Percentiles rank a stretch among this genome's conserved stretches.
Conservation (phyloP, 2,888 invertebrate genomes). For the Amphipyra tragopoginis region DNA sequence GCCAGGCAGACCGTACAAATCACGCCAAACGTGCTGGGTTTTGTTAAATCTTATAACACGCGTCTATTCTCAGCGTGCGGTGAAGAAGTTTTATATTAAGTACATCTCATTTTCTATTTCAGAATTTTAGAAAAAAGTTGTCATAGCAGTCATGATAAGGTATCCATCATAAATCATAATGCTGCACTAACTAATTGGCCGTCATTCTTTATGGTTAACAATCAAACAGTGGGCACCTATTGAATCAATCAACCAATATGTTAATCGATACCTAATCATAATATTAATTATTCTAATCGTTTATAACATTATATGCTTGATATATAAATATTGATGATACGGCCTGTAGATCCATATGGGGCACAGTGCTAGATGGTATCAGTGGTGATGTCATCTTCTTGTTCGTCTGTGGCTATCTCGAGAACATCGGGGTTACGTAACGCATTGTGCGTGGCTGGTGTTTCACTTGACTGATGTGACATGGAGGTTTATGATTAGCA, state of each 20-base stretch:
- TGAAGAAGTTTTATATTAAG: no score
- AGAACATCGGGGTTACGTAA: slow-evolving; percentile 36
- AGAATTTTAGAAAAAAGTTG: no score
- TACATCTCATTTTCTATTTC: no score
- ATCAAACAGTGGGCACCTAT: slow-evolving; percentile 20
- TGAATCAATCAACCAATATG: slow-evolving; percentile 20
- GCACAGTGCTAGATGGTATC: slow-evolving; percentile 17
- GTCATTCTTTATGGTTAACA: slow-evolving; percentile 16
- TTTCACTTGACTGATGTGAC: neutral
- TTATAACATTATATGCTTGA: slow-evolving; percentile 19
- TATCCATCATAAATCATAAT: slow-evolving; percentile 25
- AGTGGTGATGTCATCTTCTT: slow-evolving; percentile 42
- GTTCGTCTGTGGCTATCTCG: slow-evolving; percentile 37
- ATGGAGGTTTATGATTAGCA: neutral
- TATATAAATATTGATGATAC: slow-evolving; percentile 33
- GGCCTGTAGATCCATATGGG: slow-evolving; percentile 18
- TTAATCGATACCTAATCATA: slow-evolving; percentile 29
- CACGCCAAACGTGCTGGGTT: no score
- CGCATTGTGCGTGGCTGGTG: slow-evolving; percentile 8
- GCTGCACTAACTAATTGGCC: slow-evolving; percentile 17
- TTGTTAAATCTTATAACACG: no score
- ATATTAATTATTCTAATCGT: slow-evolving; percentile 38
- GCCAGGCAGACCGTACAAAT: no score
- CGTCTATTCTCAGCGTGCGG: no score
- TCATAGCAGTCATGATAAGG: no score